These are phyloP conservation scores for Pentamera pediparva DNA, from an alignment of 53 echinoderm and acorn worm species.

Conservation along the genomic window DNA sequence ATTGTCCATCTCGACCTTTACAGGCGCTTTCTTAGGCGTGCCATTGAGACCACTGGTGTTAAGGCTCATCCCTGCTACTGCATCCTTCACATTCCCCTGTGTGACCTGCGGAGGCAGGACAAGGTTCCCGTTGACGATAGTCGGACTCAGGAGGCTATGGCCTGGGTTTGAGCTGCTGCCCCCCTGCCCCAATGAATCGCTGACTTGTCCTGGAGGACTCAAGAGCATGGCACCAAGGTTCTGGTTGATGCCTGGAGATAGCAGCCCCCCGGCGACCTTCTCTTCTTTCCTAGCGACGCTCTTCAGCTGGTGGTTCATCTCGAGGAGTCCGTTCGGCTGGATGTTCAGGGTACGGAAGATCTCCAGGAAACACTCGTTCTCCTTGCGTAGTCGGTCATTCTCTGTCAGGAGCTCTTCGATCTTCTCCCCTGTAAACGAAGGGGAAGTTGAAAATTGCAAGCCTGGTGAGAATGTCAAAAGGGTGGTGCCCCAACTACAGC, in stretches of 20 bases:
- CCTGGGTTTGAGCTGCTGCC: slow-evolving; percentile 5
- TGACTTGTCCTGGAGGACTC: slow-evolving; percentile 15
- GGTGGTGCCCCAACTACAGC: neutral
- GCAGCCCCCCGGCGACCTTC: slow-evolving; percentile 23
- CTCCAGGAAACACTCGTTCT: slow-evolving; percentile 70
- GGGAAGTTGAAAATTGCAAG: slow-evolving; percentile 9
- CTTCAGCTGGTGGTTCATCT: slow-evolving; percentile 47
- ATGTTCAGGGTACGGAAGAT: slow-evolving; percentile 70
- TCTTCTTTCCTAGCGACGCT: slow-evolving; percentile 39
- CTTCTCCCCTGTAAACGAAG: slow-evolving; percentile 62
- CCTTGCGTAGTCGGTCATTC: slow-evolving; percentile 68
- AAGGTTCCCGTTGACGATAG: slow-evolving; percentile 31
- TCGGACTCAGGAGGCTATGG: slow-evolving; percentile 29
- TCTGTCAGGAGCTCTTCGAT: slow-evolving; percentile 74
- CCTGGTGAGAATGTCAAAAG: neutral
- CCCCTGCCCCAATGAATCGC: neutral
- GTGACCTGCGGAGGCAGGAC: neutral
- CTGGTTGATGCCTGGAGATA: slow-evolving; percentile 12
- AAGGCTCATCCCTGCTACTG: neutral
- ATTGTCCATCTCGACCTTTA: neutral
- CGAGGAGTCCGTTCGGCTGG: slow-evolving; percentile 48
- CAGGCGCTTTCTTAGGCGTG: neutral
- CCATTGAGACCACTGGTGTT: neutral
- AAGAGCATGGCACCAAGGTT: slow-evolving; percentile 3
- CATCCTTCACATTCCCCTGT: neutral